Percentiles rank a stretch among this genome's conserved stretches.
Evolutionary conservation across 2,113 vertebrate genomes (phyloP).

Genomic region (Sturnira hondurensis): DNA sequence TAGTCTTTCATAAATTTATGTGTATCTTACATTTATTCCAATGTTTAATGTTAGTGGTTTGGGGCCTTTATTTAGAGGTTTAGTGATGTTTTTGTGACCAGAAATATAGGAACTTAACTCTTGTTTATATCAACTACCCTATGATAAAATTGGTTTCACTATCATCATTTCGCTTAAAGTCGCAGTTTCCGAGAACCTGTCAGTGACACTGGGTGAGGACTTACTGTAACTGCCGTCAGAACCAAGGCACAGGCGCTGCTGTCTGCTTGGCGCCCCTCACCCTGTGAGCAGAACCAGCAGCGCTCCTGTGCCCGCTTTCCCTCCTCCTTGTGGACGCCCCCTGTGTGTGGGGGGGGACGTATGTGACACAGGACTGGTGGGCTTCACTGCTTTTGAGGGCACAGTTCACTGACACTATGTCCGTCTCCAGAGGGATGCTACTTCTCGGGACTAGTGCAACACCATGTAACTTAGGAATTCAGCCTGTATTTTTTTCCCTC

Average conservation of each 20-base stretch:
- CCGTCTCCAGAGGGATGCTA: not conserved
- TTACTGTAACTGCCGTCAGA: not conserved
- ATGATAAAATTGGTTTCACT: not conserved
- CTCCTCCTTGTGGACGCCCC: not conserved
- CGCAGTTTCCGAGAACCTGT: not conserved
- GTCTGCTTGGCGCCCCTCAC: not conserved
- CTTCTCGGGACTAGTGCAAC: not conserved
- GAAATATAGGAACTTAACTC: not conserved
- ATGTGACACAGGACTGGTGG: not conserved
- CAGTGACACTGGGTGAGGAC: not conserved
- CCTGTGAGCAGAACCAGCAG: not conserved
- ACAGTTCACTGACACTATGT: not conserved
- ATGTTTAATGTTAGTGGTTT: not conserved
- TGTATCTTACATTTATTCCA: not conserved
- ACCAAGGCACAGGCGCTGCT: not conserved
- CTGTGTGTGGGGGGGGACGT: not conserved
- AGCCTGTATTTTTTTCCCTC: not conserved
- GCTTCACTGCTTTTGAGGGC: not conserved
- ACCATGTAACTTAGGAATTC: slow-evolving; percentile 15
- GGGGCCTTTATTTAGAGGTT: not conserved
- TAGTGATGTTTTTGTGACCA: not conserved
- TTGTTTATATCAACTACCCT: not conserved
- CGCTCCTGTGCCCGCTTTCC: not conserved
- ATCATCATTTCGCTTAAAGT: not conserved
- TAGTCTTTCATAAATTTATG: not conserved